Evolutionary conservation across 23 tunicate species (phyloP), one percentile per base, ranked within the genome.

Genomic region (Halocynthia aurantium): DNA sequence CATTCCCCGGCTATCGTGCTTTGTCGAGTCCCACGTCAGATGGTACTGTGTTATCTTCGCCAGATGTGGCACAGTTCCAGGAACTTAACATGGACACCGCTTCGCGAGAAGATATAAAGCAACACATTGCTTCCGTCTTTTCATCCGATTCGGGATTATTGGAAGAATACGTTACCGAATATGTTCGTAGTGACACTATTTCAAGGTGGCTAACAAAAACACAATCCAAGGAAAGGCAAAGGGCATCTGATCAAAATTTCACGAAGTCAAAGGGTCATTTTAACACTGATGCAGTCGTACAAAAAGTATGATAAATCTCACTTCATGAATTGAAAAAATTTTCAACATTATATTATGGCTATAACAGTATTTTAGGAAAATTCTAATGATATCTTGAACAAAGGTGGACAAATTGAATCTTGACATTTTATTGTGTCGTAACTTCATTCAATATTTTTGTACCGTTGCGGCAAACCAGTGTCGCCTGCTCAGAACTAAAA

Each of bases 1-100:
- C 95, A 7, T 83, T 88, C 51, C 95, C 95, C 12, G 95, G 95
- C 2, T 75, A 72, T 8, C 55, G 57, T 12, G 65, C 52, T 6
- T 15, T 53, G 6, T 19, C 52, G 21, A 71, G 76, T 40, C 62
- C 86, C 0, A 21, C 18, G 13, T 0, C 8, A 19, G 67, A 76
- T 5, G 85, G 58, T 62, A 12, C 57, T n/a, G 40, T 65, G 8
- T 0, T 53, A 6, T 76, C 86, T 0, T 51, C 93, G 7, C 93
- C 86, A 7, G 83, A 82, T 6, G 50, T 61, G 8, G 62, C 50
- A 17, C 0, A 22, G 19, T 56, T 8, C 12, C 69, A 67, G 15
- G 21, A 15, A 19, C 40, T 52, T 22, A 52, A 52, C 19, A 22
- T 64, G 22, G 54, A 72, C n/a, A 74, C n/a, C 10, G 56, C 78